Evolutionary conservation across 2,888 invertebrate genomes (phyloP).

Genomic region (Zaprionus lineosus): DNA sequence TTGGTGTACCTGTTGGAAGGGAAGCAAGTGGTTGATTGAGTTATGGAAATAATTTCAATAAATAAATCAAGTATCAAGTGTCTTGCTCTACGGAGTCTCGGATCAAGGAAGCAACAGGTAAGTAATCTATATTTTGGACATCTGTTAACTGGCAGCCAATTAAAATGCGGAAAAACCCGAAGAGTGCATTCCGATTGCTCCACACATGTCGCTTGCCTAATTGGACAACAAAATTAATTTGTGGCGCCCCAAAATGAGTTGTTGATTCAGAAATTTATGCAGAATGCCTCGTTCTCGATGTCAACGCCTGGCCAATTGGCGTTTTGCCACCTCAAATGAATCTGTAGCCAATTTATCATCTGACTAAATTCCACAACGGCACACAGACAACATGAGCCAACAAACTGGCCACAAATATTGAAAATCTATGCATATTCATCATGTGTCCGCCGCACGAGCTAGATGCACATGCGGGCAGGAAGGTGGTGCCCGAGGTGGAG

Average conservation of each 20-base stretch:
- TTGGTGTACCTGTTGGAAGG: constrained; percentile 78
- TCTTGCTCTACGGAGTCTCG: too few relatives aligned
- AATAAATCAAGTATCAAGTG: too few relatives aligned
- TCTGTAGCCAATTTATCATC: constrained; percentile 75
- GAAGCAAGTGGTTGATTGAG: too few relatives aligned
- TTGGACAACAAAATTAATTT: constrained; percentile 71
- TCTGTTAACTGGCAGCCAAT: too few relatives aligned
- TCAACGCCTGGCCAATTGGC: constrained; percentile 60
- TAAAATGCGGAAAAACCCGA: constrained; percentile 33
- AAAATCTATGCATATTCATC: constrained; percentile 62
- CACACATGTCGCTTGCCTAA: constrained; percentile 49
- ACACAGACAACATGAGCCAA: constrained; percentile 50
- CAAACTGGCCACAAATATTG: constrained; percentile 48
- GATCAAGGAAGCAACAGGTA: not conserved
- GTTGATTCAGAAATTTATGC: constrained; percentile 70
- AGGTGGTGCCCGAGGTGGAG: not conserved
- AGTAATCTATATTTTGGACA: too few relatives aligned
- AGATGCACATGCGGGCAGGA: constrained; percentile 11
- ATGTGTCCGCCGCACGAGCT: constrained; percentile 20
- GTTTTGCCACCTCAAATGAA: constrained; percentile 66
- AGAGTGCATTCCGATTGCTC: constrained; percentile 33
- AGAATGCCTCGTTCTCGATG: constrained; percentile 51
- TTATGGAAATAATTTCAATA: too few relatives aligned
- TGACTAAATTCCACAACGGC: constrained; percentile 66
- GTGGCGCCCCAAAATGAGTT: constrained; percentile 67